phyloP scores from a whole-genome alignment of 2,888 invertebrate genomes.

The Microchrysa polita region DNA sequence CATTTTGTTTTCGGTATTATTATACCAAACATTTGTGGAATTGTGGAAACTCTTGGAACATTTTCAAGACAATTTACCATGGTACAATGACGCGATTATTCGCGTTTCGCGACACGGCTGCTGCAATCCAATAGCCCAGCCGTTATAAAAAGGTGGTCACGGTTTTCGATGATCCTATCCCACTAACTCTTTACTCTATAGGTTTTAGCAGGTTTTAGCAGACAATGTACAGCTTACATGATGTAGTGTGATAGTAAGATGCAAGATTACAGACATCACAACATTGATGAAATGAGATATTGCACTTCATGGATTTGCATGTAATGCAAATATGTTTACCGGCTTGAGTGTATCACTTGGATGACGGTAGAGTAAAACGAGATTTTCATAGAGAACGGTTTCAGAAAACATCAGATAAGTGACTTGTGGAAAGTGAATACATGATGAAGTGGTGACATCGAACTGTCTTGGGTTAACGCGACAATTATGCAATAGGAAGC shows the following conservation, averaged over 20 bases:
- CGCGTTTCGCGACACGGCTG: not conserved
- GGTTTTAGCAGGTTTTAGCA: too few relatives aligned
- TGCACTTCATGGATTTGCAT: not conserved
- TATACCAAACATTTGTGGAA: not conserved
- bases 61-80: too few relatives aligned
- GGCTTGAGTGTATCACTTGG: not conserved
- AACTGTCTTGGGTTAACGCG: not conserved
- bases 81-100: not conserved
- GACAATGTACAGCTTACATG: too few relatives aligned
- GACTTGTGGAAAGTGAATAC: not conserved
- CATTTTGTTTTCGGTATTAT: not conserved
- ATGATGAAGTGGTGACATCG: not conserved
- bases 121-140: conserved; percentile 2
- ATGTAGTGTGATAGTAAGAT: not conserved
- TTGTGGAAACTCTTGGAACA: too few relatives aligned
- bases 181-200: not conserved
- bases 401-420: not conserved
- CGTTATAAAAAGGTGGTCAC: conserved; percentile 5
- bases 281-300: conserved; percentile 2
- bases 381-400: conserved; percentile 3
- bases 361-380: not conserved
- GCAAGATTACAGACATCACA: not conserved
- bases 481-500: not conserved
- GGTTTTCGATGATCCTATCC: not conserved
- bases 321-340: not conserved